phyloP scores from a whole-genome alignment of 2,888 invertebrate species.

The Lasioglossum calceatum region DNA sequence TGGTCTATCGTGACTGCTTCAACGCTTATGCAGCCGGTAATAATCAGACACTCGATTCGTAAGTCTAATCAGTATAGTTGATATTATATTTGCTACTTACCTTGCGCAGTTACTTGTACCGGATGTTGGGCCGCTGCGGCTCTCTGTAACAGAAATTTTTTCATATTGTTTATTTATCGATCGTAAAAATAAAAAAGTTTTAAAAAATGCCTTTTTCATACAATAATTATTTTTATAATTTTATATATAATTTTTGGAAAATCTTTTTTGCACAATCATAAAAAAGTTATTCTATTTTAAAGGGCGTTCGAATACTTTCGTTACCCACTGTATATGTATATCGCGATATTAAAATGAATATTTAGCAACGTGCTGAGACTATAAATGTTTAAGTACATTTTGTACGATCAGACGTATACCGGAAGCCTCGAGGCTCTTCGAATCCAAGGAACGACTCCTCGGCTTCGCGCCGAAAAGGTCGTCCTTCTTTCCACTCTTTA shows the following conservation, averaged over 20 bases:
- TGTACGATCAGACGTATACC: slow-evolving; percentile 88
- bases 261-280: no score
- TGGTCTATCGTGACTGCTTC: not conserved
- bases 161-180: not conserved
- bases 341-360: not conserved
- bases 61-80: not conserved
- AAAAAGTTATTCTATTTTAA: no score
- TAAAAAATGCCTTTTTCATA: no score
- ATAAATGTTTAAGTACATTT: slow-evolving; percentile 80
- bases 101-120: slow-evolving; percentile 86
- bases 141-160: slow-evolving; percentile 87
- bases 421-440: slow-evolving; percentile 89
- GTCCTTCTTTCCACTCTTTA: slow-evolving; percentile 87
- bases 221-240: no score
- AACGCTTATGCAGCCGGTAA: slow-evolving; percentile 13
- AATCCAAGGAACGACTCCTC: slow-evolving; percentile 90
- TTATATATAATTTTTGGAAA: no score
- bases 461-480: slow-evolving; percentile 87
- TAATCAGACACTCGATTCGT: slow-evolving; percentile 55
- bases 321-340: not conserved
- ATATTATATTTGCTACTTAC: slow-evolving; percentile 83
- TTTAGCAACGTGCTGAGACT: not conserved
- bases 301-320: no score
- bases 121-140: slow-evolving; percentile 88
- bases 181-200: not conserved